phyloP scores from a whole-genome alignment of 37 sponge, comb jelly and placozoan species.

The Crambe crambe region DNA sequence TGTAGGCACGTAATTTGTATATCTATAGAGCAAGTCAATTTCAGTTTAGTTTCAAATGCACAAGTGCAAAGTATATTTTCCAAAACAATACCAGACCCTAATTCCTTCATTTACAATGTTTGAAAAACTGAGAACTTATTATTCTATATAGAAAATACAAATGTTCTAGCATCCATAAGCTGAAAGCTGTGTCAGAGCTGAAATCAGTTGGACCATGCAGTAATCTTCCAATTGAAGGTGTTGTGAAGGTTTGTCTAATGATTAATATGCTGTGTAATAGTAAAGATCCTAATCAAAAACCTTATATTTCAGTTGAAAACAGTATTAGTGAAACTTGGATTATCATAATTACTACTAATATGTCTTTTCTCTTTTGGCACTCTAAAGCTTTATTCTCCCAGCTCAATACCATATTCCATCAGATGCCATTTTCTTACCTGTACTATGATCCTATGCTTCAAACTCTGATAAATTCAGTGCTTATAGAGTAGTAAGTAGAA shows the following conservation, averaged over 20 bases:
- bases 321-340: too few species aligned
- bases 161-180: conserved; percentile 13
- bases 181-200: neutral
- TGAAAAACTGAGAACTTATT: neutral
- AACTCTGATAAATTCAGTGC: too few species aligned
- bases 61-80: too few species aligned
- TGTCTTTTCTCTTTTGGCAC: too few species aligned
- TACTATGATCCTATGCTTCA: too few species aligned
- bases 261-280: neutral
- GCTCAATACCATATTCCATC: too few species aligned
- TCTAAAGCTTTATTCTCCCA: too few species aligned
- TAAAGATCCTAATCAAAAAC: too few species aligned
- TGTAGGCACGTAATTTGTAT: conserved; percentile 37
- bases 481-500: too few species aligned
- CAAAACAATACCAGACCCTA: neutral
- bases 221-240: conserved; percentile 29
- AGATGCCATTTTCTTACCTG: too few species aligned
- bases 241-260: conserved; percentile 20
- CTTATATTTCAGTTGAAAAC: too few species aligned
- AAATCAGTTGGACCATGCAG: neutral
- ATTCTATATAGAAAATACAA: conserved; percentile 6
- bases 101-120: neutral
- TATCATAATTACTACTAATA: too few species aligned
- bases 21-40: neutral
- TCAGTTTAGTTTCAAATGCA: neutral